phyloP scores from a whole-genome alignment of 2,888 invertebrate species.

The Protodeltote pygarga region DNA sequence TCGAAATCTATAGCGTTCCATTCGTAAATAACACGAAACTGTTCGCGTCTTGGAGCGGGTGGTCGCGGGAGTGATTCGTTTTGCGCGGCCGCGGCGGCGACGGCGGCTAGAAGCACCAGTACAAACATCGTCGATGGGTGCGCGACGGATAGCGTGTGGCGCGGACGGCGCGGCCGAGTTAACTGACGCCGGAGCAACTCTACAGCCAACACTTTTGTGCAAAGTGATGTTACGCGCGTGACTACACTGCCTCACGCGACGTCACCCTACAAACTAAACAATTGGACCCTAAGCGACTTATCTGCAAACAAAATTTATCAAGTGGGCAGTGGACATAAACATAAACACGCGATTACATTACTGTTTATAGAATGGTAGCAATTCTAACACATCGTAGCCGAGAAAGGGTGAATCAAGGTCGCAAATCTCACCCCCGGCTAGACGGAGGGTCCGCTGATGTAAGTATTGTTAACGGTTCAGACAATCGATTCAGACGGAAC shows the following conservation, averaged over 20 bases:
- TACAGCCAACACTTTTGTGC: conserved; percentile 45
- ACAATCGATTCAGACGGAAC: conserved; percentile 55
- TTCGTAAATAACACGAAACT: conserved; percentile 90
- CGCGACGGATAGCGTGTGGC: conserved; percentile 66
- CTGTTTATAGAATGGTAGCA: conserved; percentile 2
- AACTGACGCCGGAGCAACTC: conserved; percentile 71
- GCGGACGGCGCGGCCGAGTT: conserved; percentile 69
- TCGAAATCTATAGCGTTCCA: conserved; percentile 91
- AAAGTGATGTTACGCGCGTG: conserved; percentile 60
- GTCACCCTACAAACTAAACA: conserved; percentile 53
- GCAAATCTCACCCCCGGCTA: conserved; percentile 69
- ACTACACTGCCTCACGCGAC: conserved; percentile 60
- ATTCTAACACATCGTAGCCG: conserved; percentile 23
- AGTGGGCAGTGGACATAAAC: conserved; percentile 40
- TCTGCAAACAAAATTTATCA: conserved; percentile 47
- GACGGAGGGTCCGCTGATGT: conserved; percentile 69
- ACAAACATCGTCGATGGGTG: conserved; percentile 65
- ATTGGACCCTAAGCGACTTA: conserved; percentile 56
- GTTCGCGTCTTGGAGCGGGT: conserved; percentile 75
- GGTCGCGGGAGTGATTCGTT: conserved; percentile 67
- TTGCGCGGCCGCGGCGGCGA: conserved; percentile 77
- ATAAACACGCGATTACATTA: conserved; percentile 44
- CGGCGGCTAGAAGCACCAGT: conserved; percentile 65
- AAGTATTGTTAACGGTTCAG: conserved; percentile 52
- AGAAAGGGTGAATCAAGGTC: conserved; percentile 70